These are phyloP conservation scores for Drosophila varians DNA, from an alignment of 1,140 invertebrate genomes.

Conservation along the genomic window DNA sequence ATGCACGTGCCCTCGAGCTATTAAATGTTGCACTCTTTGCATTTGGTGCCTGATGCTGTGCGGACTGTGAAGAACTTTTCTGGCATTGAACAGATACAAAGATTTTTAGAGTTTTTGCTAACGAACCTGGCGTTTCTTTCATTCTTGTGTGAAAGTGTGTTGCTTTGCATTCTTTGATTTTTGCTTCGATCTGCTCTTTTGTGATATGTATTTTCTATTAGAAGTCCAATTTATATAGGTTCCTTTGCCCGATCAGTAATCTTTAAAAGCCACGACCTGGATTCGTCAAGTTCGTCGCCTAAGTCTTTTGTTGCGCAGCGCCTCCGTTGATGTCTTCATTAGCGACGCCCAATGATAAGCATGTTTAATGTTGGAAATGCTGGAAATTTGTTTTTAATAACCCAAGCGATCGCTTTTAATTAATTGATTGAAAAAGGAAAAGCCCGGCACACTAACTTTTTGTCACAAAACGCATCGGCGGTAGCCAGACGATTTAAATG, in stretches of 20 bases:
- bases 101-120: background rate
- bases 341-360: conserved; percentile 50
- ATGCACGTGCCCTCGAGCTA: conserved; percentile 79
- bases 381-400: conserved; percentile 77
- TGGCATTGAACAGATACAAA: conserved; percentile 2
- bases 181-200: too few relatives aligned
- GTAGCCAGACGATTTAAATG: conserved; percentile 71
- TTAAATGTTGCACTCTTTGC: conserved; percentile 75
- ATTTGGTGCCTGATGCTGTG: conserved; percentile 4
- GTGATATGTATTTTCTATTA: background rate
- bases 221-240: background rate
- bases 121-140: background rate
- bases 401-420: conserved; percentile 59
- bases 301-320: conserved; percentile 72
- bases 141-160: background rate
- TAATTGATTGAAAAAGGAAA: conserved; percentile 53
- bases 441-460: conserved; percentile 44
- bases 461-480: conserved; percentile 44
- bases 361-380: conserved; percentile 47
- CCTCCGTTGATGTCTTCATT: conserved; percentile 66
- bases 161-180: background rate
- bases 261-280: background rate
- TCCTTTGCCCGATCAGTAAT: conserved; percentile 3
- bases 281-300: conserved; percentile 65
- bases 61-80: conserved; percentile 8